These are phyloP conservation scores for Drosophila emarginata DNA, from an alignment of 2,888 invertebrate genomes.

Conservation along the genomic window DNA sequence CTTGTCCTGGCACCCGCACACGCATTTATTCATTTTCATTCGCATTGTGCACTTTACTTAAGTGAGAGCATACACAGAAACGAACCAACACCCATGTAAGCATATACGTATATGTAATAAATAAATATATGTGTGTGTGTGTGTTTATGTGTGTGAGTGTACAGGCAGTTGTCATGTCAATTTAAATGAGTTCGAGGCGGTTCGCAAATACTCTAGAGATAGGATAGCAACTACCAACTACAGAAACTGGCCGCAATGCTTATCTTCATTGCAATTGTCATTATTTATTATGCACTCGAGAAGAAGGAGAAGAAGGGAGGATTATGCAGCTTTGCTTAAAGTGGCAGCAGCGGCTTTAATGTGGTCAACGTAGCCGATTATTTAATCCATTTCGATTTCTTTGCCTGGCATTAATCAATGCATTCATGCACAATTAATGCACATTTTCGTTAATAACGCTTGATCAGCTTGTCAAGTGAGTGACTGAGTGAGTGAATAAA, in stretches of 20 bases:
- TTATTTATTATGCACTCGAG: constrained; percentile 54
- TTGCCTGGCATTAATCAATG: constrained; percentile 56
- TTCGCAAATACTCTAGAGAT: constrained; percentile 33
- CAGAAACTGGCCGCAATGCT: constrained; percentile 26
- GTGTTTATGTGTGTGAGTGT: not conserved
- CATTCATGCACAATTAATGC: constrained; percentile 66
- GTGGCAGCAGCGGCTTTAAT: constrained; percentile 36
- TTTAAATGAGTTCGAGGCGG: constrained; percentile 43
- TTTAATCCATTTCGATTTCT: constrained; percentile 22
- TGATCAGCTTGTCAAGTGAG: constrained; percentile 46
- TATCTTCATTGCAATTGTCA: constrained; percentile 40
- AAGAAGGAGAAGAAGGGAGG: too few species aligned
- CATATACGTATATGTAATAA: not conserved
- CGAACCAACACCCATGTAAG: not conserved
- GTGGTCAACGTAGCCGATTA: constrained; percentile 19
- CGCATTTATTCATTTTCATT: constrained; percentile 64
- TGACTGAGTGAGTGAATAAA: not conserved
- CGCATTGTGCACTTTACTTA: constrained; percentile 56
- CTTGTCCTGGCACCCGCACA: constrained; percentile 8
- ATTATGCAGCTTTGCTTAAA: constrained; percentile 33
- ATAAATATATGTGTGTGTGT: constrained; percentile 17
- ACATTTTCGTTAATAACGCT: constrained; percentile 69
- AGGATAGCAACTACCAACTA: constrained; percentile 10
- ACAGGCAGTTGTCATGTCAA: constrained; percentile 41
- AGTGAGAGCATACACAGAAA: constrained; percentile 38